phyloP scores from a whole-genome alignment of 2,888 invertebrate species.

The Lepidocyrtinus sp. region DNA sequence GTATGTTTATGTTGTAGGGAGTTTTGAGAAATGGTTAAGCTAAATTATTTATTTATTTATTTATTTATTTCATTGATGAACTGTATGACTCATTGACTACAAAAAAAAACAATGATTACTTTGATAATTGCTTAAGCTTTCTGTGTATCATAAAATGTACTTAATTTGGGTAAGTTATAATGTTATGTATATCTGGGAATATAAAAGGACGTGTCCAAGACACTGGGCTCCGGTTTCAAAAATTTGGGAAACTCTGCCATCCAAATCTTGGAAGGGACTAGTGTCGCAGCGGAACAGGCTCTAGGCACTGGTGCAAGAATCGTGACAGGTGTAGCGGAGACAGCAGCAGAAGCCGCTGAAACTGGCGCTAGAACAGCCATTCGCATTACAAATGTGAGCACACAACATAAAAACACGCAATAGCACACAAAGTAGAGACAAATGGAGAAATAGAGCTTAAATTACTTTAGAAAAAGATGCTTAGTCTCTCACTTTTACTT shows the following conservation, averaged over 20 bases:
- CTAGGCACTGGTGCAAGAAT: slow-evolving; percentile 70
- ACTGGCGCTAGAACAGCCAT: slow-evolving; percentile 69
- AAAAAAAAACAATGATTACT: neutral
- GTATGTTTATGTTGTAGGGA: neutral
- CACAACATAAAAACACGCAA: slow-evolving; percentile 24
- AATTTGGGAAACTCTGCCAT: slow-evolving; percentile 70
- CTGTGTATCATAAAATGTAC: neutral
- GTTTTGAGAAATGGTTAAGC: neutral
- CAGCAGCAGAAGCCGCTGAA: slow-evolving; percentile 70
- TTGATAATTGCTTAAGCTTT: neutral
- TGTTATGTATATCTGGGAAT: slow-evolving; percentile 37
- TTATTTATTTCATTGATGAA: neutral
- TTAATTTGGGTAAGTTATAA: slow-evolving; percentile 45
- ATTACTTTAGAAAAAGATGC: neutral
- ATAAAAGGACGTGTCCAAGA: slow-evolving; percentile 69
- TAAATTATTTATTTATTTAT: slow-evolving; percentile 6
- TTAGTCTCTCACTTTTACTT: neutral
- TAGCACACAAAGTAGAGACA: slow-evolving; percentile 1
- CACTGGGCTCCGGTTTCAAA: slow-evolving; percentile 69
- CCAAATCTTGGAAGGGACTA: slow-evolving; percentile 70
- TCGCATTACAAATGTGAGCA: slow-evolving; percentile 70
- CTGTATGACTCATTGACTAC: neutral
- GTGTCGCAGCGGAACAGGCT: slow-evolving; percentile 70
- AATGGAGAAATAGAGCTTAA: neutral
- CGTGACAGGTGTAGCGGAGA: slow-evolving; percentile 70